Conservation (phyloP, 2,113 vertebrate genomes). For the Pedetes capensis region DNA sequence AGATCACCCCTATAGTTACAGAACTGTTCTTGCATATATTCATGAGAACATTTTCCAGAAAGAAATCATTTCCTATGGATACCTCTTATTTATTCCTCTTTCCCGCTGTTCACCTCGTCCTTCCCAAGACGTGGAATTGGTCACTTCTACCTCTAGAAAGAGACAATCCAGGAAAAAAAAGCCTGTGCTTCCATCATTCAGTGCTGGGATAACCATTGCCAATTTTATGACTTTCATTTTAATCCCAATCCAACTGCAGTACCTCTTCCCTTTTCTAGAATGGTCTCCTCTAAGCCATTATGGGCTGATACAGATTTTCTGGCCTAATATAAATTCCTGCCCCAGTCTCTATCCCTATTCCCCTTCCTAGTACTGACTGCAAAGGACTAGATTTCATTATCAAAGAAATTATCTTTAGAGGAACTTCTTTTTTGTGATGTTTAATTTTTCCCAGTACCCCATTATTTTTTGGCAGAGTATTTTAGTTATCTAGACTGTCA, state of each 20-base stretch:
- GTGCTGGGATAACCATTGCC: not conserved
- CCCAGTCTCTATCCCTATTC: not conserved
- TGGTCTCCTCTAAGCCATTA: not conserved
- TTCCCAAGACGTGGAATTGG: not conserved
- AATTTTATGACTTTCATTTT: not conserved
- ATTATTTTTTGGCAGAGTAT: not conserved
- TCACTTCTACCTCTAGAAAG: not conserved
- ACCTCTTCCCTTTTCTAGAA: not conserved
- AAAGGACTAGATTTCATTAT: not conserved
- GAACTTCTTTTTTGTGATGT: not conserved
- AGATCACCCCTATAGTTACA: not conserved
- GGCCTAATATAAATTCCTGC: not conserved
- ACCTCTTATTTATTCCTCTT: not conserved
- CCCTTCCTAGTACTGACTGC: not conserved
- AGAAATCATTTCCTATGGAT: not conserved
- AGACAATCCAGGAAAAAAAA: not conserved
- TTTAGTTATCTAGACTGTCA: not conserved
- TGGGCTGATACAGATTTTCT: not conserved
- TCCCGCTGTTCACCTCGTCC: no score
- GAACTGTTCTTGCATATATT: constrained; percentile 31
- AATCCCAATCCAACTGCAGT: not conserved
- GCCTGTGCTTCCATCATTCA: not conserved
- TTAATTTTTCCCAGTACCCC: not conserved
- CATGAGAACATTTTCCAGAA: constrained; percentile 39
- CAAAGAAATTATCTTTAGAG: not conserved